Base-by-base conservation (phyloP, 2,888 invertebrate genomes). In the Melieria crassipennis region DNA sequence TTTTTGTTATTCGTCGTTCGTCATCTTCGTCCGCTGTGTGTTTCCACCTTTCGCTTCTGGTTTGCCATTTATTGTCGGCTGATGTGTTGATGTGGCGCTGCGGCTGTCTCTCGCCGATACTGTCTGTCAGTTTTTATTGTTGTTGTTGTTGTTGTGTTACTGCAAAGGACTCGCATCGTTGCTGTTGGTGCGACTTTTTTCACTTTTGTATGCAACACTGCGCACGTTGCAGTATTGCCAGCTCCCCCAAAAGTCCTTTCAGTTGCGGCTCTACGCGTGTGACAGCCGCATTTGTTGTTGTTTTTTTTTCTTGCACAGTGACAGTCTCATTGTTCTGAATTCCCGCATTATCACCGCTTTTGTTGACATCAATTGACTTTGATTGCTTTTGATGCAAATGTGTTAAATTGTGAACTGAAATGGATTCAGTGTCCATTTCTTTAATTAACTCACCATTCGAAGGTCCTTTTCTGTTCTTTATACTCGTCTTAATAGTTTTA, bases 131-230 rank as follows among this genome's bases (percentile, higher is more conserved):
- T 16, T 7, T 11, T 42, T 60, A n/a, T 43, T 60, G 43, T 30
- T 42, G 7, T 60, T 60, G 43, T 60, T 60, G 43, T 7, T 45
- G 30, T 7, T 11, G 13, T 45, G 4, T 4, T 60, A 5, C 48
- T 66, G 48, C 7, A 13, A 16, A 11, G n/a, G 7, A 30, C 46
- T 66, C 48, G 11, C 9, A 5, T 58, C 58, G 5, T 42, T 58
- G 58, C 48, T 48, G 47, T 48, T 69, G 69, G 69, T 69, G 69
- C 63, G 55, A 69, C 47, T 69, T 63, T 69, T 62, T 63, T 47
- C 69, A 62, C 63, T 55, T 69, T 69, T 60, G 4, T 52, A 52
- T 52, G 52, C 52, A 13, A 11, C 11, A 52, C 52, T n/a, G 52
- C 30, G 30, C 52, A 7, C n/a, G 52, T 11, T 52, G 52, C 52